Evolutionary conservation across 2,113 vertebrate species (phyloP).

Genomic region (Ictalurus furcatus): DNA sequence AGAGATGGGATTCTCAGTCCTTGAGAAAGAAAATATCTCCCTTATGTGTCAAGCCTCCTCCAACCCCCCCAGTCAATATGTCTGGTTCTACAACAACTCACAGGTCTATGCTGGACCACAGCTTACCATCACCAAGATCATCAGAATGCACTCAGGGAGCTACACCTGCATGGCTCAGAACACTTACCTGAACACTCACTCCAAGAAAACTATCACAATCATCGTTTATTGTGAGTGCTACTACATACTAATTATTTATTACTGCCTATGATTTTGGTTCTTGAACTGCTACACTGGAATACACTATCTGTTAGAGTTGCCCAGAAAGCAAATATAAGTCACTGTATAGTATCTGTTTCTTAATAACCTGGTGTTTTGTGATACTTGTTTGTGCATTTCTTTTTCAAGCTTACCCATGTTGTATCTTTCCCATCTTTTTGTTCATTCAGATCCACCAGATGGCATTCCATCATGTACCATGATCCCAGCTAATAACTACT

Average conservation of each 20-base stretch:
- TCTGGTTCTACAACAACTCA: conserved; percentile 86
- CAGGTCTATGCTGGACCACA: conserved; percentile 77
- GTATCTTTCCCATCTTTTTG: conserved; percentile 32
- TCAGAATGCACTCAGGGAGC: conserved; percentile 79
- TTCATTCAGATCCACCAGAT: conserved; percentile 79
- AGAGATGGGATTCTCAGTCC: conserved; percentile 75
- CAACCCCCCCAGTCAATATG: conserved; percentile 83
- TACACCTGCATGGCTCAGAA: conserved; percentile 88
- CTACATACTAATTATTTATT: neutral
- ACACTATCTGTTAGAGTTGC: neutral
- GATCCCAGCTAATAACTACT: conserved; percentile 71
- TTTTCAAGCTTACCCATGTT: neutral
- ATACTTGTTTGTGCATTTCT: neutral
- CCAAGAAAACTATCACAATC: conserved; percentile 79
- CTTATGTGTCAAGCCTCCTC: conserved; percentile 83
- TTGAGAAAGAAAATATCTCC: conserved; percentile 81
- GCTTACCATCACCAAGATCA: conserved; percentile 74
- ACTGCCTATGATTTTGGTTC: neutral
- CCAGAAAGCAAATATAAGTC: too few species aligned
- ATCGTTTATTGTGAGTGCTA: conserved; percentile 86
- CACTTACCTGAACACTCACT: conserved; percentile 75
- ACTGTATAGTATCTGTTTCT: neutral
- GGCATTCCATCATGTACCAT: conserved; percentile 78
- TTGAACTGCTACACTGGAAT: neutral
- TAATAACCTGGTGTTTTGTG: neutral